phyloP scores from a whole-genome alignment of 2,888 invertebrate genomes.

The Thereva nobilitata region DNA sequence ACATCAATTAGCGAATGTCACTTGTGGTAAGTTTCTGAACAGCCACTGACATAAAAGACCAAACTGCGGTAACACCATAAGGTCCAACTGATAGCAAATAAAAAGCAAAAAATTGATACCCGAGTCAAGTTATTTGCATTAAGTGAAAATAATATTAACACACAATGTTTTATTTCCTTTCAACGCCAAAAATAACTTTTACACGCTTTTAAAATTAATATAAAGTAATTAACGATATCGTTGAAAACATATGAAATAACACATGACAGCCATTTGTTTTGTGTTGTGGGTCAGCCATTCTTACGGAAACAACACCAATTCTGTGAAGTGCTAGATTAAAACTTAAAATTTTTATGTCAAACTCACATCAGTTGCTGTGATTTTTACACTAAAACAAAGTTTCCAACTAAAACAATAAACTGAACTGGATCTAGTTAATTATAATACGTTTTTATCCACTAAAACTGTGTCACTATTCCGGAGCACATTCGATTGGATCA shows the following conservation, averaged over 20 bases:
- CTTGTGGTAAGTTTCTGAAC: too few relatives aligned
- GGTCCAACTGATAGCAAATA: too few relatives aligned
- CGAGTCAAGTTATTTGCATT: too few relatives aligned
- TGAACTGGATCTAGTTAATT: conserved; percentile 50
- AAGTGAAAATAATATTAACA: too few relatives aligned
- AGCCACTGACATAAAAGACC: too few relatives aligned
- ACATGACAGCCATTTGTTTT: conserved; percentile 18
- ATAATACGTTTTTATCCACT: conserved; percentile 49
- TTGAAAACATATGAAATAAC: conserved; percentile 10
- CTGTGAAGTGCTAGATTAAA: conserved; percentile 63
- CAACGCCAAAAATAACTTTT: too few relatives aligned
- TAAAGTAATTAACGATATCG: not conserved
- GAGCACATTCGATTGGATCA: conserved; percentile 28
- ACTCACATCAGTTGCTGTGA: conserved; percentile 58
- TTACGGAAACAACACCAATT: conserved; percentile 69
- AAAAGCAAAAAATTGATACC: too few relatives aligned
- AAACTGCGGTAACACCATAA: too few relatives aligned
- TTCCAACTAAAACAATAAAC: conserved; percentile 36
- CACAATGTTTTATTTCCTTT: too few relatives aligned
- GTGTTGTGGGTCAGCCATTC: conserved; percentile 75
- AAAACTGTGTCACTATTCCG: conserved; percentile 31
- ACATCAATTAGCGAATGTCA: too few relatives aligned
- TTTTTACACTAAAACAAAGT: conserved; percentile 58
- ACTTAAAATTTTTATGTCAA: conserved; percentile 58
- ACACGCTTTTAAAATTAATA: too few relatives aligned